Percentiles rank a stretch among this genome's conserved stretches.
These are phyloP conservation scores for Oryzias sinensis DNA, from an alignment of 2,797 vertebrate species.

Conservation along the genomic window DNA sequence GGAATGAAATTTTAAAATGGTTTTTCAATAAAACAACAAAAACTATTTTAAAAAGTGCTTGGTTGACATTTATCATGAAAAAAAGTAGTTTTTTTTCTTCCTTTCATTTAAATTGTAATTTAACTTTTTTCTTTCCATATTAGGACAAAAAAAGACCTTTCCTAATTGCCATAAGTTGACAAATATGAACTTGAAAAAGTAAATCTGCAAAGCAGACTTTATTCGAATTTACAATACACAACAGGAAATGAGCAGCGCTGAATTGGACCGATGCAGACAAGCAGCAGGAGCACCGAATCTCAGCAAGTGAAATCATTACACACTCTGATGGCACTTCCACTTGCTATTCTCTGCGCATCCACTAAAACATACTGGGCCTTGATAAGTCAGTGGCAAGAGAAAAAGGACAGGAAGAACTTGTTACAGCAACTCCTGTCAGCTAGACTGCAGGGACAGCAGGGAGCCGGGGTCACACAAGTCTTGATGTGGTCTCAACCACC, in stretches of 20 bases:
- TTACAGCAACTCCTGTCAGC: slow-evolving; percentile 30
- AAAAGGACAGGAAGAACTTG: slow-evolving; percentile 14
- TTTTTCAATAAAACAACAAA: too few relatives aligned
- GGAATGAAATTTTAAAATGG: too few relatives aligned
- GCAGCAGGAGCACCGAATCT: slow-evolving; percentile 44
- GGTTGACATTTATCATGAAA: too few relatives aligned
- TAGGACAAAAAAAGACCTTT: neutral
- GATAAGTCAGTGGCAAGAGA: slow-evolving; percentile 50
- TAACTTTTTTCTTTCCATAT: too few relatives aligned
- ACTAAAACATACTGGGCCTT: slow-evolving; percentile 67
- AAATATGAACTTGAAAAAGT: slow-evolving; percentile 7
- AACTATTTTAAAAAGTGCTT: too few relatives aligned
- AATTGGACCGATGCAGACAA: slow-evolving; percentile 40
- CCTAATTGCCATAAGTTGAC: neutral
- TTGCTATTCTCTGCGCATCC: slow-evolving; percentile 78
- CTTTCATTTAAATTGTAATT: too few relatives aligned
- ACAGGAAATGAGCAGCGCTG: slow-evolving; percentile 15
- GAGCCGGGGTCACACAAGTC: slow-evolving; percentile 28
- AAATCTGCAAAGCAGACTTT: slow-evolving; percentile 28
- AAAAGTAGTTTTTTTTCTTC: too few relatives aligned
- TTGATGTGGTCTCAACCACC: slow-evolving; percentile 17
- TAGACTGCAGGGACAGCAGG: slow-evolving; percentile 20
- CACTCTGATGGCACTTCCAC: slow-evolving; percentile 61
- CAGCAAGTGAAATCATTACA: slow-evolving; percentile 74
- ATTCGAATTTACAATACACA: slow-evolving; percentile 15